These are phyloP conservation scores for Etheostoma cragini DNA, from an alignment of 2,113 vertebrate genomes.

Conservation along the genomic window DNA sequence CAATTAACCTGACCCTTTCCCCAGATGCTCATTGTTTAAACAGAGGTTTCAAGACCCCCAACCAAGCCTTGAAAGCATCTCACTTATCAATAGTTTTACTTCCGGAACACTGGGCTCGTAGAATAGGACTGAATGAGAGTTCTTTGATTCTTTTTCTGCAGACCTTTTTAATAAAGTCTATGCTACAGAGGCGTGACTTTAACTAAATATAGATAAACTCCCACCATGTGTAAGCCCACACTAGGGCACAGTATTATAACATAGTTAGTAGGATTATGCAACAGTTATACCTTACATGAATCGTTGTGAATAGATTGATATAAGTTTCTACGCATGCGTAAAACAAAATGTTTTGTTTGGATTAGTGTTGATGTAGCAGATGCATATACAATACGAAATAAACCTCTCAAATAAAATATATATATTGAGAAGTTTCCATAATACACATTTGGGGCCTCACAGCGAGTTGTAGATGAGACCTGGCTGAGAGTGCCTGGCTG, in stretches of 20 bases:
- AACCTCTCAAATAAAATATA: background rate
- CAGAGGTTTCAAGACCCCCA: constrained; percentile 4
- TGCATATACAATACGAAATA: background rate
- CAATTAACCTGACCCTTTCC: background rate
- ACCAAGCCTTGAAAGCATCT: background rate
- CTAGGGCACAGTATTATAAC: background rate
- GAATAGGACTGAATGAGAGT: background rate
- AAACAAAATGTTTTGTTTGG: background rate
- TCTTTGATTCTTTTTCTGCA: background rate
- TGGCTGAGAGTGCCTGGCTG: background rate
- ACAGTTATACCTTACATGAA: background rate
- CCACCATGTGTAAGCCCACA: background rate
- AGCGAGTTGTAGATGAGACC: rapidly evolving
- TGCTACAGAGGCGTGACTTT: constrained; percentile 1
- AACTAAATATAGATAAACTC: background rate
- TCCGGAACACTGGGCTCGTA: constrained; percentile 14
- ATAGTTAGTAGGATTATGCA: background rate
- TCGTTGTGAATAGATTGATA: background rate
- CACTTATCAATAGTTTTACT: constrained; percentile 40
- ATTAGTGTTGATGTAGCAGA: background rate
- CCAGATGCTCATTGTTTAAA: constrained; percentile 17
- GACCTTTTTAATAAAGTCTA: background rate
- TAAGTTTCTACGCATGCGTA: constrained; percentile 36
- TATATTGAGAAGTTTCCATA: rapidly evolving
- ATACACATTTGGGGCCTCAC: rapidly evolving